Percentiles rank a stretch among this genome's conserved stretches.
Conservation (phyloP, 2,888 invertebrate genomes). For the Rhaphigaster nebulosa region DNA sequence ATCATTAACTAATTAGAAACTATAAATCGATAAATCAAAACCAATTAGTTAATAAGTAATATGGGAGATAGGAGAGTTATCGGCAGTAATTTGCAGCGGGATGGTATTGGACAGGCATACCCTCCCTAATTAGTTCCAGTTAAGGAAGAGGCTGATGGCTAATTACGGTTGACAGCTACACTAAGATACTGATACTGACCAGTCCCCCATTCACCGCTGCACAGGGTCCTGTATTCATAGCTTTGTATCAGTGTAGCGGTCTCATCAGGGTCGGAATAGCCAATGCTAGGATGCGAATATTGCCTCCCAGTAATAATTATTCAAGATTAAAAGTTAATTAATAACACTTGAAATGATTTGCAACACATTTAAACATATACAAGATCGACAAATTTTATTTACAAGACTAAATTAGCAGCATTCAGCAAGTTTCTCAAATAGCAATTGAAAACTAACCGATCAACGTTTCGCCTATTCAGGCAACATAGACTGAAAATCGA, state of each 20-base stretch:
- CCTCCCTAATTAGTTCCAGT: neutral
- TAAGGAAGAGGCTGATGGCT: neutral
- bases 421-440: no score
- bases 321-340: neutral
- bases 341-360: neutral
- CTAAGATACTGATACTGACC: slow-evolving; percentile 11
- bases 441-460: no score
- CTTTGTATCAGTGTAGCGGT: neutral
- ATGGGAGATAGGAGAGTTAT: neutral
- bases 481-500: no score
- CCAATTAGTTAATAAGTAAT: neutral
- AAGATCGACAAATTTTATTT: no score
- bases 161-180: slow-evolving; percentile 2
- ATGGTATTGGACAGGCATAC: neutral
- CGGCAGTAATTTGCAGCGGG: neutral
- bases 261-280: neutral
- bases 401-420: no score
- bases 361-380: no score
- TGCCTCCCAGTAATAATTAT: neutral
- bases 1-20: neutral
- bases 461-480: no score
- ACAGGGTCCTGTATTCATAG: neutral
- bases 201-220: neutral
- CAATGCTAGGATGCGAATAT: neutral
- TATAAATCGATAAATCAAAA: neutral